phyloP scores from a whole-genome alignment of 2,797 vertebrate species.

The Spinus pinus region DNA sequence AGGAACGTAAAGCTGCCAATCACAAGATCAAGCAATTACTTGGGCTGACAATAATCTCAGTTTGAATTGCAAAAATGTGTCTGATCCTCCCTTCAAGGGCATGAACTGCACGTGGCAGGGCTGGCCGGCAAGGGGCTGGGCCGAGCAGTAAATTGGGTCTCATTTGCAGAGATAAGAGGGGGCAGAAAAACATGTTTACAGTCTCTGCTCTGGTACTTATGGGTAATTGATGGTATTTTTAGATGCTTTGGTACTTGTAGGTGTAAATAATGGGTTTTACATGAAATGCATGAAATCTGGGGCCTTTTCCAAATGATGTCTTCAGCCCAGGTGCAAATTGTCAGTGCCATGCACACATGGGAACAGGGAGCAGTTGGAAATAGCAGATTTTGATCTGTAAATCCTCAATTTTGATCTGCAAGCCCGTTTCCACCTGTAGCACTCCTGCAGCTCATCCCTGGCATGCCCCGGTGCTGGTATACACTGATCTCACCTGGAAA shows the following conservation, averaged over 20 bases:
- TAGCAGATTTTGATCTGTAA: background rate
- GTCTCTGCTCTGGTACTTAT: background rate
- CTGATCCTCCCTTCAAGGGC: background rate
- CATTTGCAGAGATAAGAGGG: background rate
- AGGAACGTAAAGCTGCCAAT: background rate
- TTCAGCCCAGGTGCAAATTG: background rate
- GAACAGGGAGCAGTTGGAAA: background rate
- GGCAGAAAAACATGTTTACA: conserved; percentile 6
- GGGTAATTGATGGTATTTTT: background rate
- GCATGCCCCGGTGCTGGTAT: background rate
- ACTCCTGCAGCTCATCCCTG: background rate
- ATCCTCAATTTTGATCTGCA: background rate
- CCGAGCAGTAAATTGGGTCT: background rate
- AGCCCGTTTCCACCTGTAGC: background rate
- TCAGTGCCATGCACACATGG: background rate
- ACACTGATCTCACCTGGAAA: conserved; percentile 20
- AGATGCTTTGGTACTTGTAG: background rate
- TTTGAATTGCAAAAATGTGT: background rate
- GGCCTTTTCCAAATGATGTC: background rate
- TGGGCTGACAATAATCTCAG: background rate
- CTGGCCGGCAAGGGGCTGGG: background rate
- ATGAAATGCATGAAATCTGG: background rate
- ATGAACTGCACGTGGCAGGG: background rate
- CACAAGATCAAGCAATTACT: background rate
- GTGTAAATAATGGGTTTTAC: conserved; percentile 13